Evolutionary conservation across 1,140 invertebrate species (phyloP).

Genomic region (Calycopis cecrops): DNA sequence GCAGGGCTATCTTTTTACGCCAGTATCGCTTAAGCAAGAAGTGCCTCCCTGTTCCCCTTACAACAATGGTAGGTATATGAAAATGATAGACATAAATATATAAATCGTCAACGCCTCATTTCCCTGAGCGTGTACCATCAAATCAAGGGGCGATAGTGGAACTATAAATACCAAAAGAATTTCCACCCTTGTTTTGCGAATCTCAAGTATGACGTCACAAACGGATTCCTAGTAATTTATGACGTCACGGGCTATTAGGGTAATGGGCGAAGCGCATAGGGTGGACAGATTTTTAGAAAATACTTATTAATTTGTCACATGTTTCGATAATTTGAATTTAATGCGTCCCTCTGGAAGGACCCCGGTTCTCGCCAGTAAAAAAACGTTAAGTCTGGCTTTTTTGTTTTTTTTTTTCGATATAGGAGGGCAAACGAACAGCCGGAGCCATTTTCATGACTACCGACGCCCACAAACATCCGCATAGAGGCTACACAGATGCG

Average conservation of each 20-base stretch:
- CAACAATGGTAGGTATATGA: too few species aligned
- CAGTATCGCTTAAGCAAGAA: too few species aligned
- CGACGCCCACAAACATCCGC: too few species aligned
- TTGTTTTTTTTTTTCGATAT: too few species aligned
- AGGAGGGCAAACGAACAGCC: too few species aligned
- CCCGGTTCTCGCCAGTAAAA: too few species aligned
- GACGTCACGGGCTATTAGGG: conserved; percentile 53
- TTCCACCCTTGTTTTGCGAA: conserved; percentile 29
- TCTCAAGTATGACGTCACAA: conserved; percentile 25
- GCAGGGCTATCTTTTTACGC: too few species aligned
- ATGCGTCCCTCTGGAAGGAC: background rate
- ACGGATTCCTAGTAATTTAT: conserved; percentile 41
- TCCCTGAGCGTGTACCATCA: background rate
- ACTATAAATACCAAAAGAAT: conserved; percentile 10
- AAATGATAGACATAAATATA: background rate
- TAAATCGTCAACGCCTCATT: conserved; percentile 7
- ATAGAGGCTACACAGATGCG: too few species aligned
- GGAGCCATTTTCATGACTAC: too few species aligned
- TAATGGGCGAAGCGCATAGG: conserved; percentile 21
- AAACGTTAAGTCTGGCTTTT: too few species aligned
- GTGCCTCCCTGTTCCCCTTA: too few species aligned
- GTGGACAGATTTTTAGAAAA: background rate
- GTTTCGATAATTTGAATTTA: conserved; percentile 1
- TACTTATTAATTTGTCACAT: conserved; percentile 7
- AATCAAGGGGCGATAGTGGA: background rate